Percentiles rank a stretch among this genome's conserved stretches.
Conservation (phyloP, 2,888 invertebrate genomes). For the Pyrgus malvae region DNA sequence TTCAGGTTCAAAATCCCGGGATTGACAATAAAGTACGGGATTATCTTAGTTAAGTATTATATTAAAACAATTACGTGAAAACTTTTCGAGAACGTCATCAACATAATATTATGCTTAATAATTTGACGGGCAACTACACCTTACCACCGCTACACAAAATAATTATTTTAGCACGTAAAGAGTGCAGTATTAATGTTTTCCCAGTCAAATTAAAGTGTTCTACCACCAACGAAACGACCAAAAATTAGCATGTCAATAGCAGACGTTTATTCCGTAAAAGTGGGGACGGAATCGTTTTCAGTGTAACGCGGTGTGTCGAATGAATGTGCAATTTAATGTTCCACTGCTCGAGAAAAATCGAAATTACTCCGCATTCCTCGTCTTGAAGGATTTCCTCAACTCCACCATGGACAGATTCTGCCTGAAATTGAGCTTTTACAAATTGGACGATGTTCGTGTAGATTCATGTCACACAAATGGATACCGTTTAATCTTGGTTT, state of each 20-base stretch:
- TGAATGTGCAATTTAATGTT: constrained; percentile 22
- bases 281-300: constrained; percentile 7
- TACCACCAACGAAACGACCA: too few species aligned
- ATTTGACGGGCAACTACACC: too few species aligned
- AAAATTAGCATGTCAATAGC: constrained; percentile 6
- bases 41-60: too few species aligned
- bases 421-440: constrained; percentile 28
- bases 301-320: constrained; percentile 14
- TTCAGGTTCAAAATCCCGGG: too few species aligned
- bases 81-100: too few species aligned
- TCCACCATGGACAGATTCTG: constrained; percentile 21
- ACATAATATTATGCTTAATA: too few species aligned
- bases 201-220: too few species aligned
- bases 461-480: constrained; percentile 14
- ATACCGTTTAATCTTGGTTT: neutral
- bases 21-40: too few species aligned
- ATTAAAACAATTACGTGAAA: too few species aligned
- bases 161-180: too few species aligned
- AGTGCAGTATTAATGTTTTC: too few species aligned
- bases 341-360: constrained; percentile 15
- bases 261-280: constrained; percentile 3
- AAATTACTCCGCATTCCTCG: constrained; percentile 16
- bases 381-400: constrained; percentile 7
- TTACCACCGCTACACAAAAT: too few species aligned
- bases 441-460: constrained; percentile 25